These are phyloP conservation scores for Cromileptes altivelis DNA, from an alignment of 2,113 vertebrate species.

Conservation along the genomic window DNA sequence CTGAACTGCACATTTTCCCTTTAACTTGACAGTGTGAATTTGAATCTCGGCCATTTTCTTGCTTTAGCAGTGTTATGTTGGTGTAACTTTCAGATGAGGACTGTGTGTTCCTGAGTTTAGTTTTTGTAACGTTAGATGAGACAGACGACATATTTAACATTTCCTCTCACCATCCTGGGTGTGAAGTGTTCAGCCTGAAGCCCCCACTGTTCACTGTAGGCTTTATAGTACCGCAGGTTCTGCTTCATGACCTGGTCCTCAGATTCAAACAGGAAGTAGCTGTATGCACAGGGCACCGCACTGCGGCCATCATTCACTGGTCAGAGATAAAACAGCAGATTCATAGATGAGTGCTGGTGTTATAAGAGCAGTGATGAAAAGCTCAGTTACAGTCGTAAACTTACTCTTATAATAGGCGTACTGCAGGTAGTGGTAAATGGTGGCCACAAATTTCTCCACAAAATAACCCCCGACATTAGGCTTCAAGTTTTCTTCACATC, in stretches of 20 bases:
- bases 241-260: slow-evolving; percentile 89
- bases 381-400: slow-evolving; percentile 47
- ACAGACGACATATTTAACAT: no score
- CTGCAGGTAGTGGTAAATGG: slow-evolving; percentile 93
- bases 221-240: slow-evolving; percentile 91
- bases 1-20: background rate
- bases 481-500: slow-evolving; percentile 87
- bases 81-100: no score
- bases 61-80: background rate
- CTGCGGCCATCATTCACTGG: slow-evolving; percentile 89
- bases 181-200: slow-evolving; percentile 86
- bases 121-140: background rate
- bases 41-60: background rate
- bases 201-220: slow-evolving; percentile 89
- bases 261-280: slow-evolving; percentile 91
- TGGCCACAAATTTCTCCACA: slow-evolving; percentile 91
- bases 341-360: background rate
- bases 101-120: background rate
- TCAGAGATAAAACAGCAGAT: background rate
- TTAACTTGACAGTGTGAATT: background rate
- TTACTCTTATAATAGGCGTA: slow-evolving; percentile 93
- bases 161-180: slow-evolving; percentile 82
- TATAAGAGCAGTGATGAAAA: background rate
- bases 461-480: slow-evolving; percentile 91
- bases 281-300: slow-evolving; percentile 88